These are phyloP conservation scores for Meliscaeva auricollis DNA, from an alignment of 2,888 invertebrate species.

Conservation along the genomic window DNA sequence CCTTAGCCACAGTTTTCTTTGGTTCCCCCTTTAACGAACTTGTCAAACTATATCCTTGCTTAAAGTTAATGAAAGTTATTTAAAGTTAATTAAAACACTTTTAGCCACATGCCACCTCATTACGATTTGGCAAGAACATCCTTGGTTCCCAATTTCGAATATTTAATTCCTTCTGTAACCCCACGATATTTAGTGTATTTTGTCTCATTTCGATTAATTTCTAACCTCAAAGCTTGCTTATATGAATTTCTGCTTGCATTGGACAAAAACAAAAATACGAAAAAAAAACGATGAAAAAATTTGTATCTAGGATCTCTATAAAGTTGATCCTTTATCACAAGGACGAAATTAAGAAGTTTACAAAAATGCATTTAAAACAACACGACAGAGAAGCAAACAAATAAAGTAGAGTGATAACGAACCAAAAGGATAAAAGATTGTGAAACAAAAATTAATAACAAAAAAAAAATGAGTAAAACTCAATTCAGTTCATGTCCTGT, in stretches of 20 bases:
- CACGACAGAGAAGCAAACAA: conserved; percentile 28
- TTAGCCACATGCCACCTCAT: conserved; percentile 72
- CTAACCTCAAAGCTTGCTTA: conserved; percentile 2
- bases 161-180: background rate
- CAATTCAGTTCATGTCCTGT: conserved; percentile 46
- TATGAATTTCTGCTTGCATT: background rate
- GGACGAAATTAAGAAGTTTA: conserved; percentile 22
- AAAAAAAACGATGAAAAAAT: conserved; percentile 36
- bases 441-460: conserved; percentile 16
- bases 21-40: too few relatives aligned
- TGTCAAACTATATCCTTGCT: too few relatives aligned
- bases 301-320: conserved; percentile 29
- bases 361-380: conserved; percentile 59
- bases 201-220: conserved; percentile 11
- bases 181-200: conserved; percentile 41
- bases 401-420: conserved; percentile 22
- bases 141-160: background rate
- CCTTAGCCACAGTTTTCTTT: too few relatives aligned
- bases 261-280: background rate
- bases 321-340: conserved; percentile 55
- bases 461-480: conserved; percentile 36
- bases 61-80: conserved; percentile 52
- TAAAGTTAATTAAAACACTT: conserved; percentile 74
- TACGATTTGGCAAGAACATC: conserved; percentile 47
- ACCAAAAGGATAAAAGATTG: conserved; percentile 23